Conservation (phyloP, 2,888 invertebrate genomes). For the Abrostola tripartita region DNA sequence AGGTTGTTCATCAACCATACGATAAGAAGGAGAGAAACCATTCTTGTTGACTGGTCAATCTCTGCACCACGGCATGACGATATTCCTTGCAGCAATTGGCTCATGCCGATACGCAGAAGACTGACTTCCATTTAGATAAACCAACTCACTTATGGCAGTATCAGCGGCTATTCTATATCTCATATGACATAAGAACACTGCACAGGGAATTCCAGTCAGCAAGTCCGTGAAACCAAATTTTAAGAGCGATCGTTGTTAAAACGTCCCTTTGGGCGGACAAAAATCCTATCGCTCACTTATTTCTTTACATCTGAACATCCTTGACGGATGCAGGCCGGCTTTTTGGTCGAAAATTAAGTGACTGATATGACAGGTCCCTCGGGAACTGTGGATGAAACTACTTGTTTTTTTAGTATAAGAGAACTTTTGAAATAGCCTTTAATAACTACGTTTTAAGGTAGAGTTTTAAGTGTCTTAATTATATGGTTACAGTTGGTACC, state of each 20-base stretch:
- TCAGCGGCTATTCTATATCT: not conserved
- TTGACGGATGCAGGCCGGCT: slow-evolving; percentile 36
- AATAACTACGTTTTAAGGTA: too few species aligned
- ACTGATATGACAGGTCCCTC: slow-evolving; percentile 16
- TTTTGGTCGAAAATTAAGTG: slow-evolving; percentile 28
- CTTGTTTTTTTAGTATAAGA: not conserved
- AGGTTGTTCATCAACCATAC: too few species aligned
- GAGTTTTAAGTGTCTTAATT: too few species aligned
- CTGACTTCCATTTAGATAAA: too few species aligned
- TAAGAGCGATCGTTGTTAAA: slow-evolving; percentile 20
- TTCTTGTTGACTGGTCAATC: too few species aligned
- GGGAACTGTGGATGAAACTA: slow-evolving; percentile 1
- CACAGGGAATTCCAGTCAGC: not conserved
- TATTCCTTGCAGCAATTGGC: too few species aligned
- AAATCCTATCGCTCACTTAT: slow-evolving; percentile 47
- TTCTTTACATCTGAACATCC: slow-evolving; percentile 31
- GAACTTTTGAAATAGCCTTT: not conserved
- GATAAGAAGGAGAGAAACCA: too few species aligned
- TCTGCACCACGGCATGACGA: too few species aligned
- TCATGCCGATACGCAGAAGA: too few species aligned
- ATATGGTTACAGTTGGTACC: too few species aligned
- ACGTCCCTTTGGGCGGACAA: slow-evolving; percentile 13
- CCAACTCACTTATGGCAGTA: too few species aligned
- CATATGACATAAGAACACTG: not conserved
- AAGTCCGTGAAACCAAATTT: slow-evolving; percentile 21